Evolutionary conservation across 2,797 vertebrate genomes (phyloP), one percentile per base, ranked within the genome.

Genomic region (Esox masquinongy): DNA sequence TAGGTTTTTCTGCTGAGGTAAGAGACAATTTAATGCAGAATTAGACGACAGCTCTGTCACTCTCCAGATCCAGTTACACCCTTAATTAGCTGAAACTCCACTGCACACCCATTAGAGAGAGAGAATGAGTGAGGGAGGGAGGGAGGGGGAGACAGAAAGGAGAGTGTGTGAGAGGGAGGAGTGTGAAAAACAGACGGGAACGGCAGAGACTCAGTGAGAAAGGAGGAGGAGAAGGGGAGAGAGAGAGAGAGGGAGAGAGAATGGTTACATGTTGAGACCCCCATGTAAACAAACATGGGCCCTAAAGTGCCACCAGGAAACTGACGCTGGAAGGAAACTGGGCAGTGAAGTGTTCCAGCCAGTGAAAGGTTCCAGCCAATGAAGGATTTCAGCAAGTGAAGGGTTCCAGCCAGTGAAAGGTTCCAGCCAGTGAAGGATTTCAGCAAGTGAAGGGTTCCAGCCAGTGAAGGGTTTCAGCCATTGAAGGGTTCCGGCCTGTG

Each of bases 31-130:
- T 95, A 96, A 92, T 95, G 93, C 93, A 94, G 94, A 95, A 92
- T 92, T 95, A 94, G 93, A 95, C 93, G 93, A 68, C 90, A 94
- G 92, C 85, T 79, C 88, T 90, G 82, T 91, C 91, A 93, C 91
- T 94, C 88, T 93, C 91, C 79, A 90, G 94, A 93, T 94, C 94
- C 95, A 95, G 95, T 96, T 96, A 95, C 93, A 95, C 94, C 91
- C 92, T 92, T 96, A 95, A 96, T 96, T 95, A 96, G 93, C 91
- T 95, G 93, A 94, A 95, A 95, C 95, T 95, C 93, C 94, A 94
- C 90, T 92, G 91, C 93, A 90, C 89, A 90, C 90, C 93, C 92
- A 95, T 95, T 94, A 94, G 90, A 90, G 90, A 92, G 89, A 89
- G 89, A 89, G 90, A 92, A 89, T 88, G 87, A 91, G 90, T 82